Evolutionary conservation across 1,140 invertebrate genomes (phyloP), one percentile per base, ranked within the genome.

Genomic region (Ephestia elutella): DNA sequence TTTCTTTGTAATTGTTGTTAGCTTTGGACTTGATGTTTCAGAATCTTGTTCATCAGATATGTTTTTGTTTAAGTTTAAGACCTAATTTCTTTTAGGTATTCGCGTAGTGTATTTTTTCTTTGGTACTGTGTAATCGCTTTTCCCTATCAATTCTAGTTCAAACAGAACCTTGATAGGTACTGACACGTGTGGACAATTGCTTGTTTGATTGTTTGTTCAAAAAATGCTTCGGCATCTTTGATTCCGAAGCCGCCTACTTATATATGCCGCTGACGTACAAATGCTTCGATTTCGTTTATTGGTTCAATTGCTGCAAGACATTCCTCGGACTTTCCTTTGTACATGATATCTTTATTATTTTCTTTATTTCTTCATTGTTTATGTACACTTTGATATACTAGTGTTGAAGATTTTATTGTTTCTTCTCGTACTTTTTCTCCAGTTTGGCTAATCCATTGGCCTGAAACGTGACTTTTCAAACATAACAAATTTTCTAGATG

Each of bases 181-280:
- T 35, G 38, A 60, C 25, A 49, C 44, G 67, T 56, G 54, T 72
- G 49, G 53, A 67, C 60, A 75, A 76, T 71, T 64, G 60, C 53
- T 53, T 75, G 67, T 81, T 71, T 64, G 60, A 50, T 53, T 75
- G 67, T 81, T 81, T 78, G 65, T 44, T 56, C 66, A 73, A 57
- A 62, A 73, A 73, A 81, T 78, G 66, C 62, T 78, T 81, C 70
- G 76, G 73, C 44, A 13, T 32, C 62, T 81, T 80, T 85, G 71
- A 76, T 73, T 70, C 58, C 19, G 20, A 56, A 56, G 57, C 65
- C 66, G 72, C 62, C 68, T 65, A 60, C 57, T 70, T 68, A 62
- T 59, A 59, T 69, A 65, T 73, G 65, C 62, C 63, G 59, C 35
- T 56, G 53, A 65, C 66, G 59, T 68, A 28, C 21, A 25, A 53